phyloP scores from a whole-genome alignment of 2,113 vertebrate genomes.

The Gymnarchus niloticus region DNA sequence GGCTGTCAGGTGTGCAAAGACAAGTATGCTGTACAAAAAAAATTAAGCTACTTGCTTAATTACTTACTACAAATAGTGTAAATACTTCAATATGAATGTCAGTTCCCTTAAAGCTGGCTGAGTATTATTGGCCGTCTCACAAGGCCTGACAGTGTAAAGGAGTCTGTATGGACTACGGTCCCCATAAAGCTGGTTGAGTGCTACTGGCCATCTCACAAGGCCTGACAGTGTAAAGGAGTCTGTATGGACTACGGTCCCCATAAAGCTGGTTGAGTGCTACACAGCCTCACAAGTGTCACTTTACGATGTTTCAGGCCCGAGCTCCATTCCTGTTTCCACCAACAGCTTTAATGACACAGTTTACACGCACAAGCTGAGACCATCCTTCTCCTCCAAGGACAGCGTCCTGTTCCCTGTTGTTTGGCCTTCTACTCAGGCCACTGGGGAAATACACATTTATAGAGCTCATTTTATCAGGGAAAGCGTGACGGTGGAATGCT shows the following conservation, averaged over 20 bases:
- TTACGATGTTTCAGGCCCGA: conserved; percentile 60
- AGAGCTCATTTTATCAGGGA: neutral
- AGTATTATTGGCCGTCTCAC: conserved; percentile 46
- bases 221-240: neutral
- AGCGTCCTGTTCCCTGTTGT: conserved; percentile 26
- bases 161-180: conserved; percentile 33
- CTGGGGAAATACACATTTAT: neutral
- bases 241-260: conserved; percentile 40
- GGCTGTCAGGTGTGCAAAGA: neutral
- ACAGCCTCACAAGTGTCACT: conserved; percentile 55
- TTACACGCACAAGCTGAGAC: conserved; percentile 59
- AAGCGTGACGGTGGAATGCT: too few relatives aligned
- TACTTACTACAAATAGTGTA: neutral
- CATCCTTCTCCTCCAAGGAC: conserved; percentile 52
- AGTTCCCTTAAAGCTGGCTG: conserved; percentile 46
- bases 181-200: conserved; percentile 52
- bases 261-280: conserved; percentile 49
- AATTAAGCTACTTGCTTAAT: neutral
- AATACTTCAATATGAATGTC: conserved; percentile 33
- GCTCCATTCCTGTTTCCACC: conserved; percentile 43
- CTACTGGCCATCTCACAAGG: conserved; percentile 41
- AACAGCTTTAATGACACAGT: conserved; percentile 60
- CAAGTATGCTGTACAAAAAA: neutral
- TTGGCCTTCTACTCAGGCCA: neutral
- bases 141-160: neutral